Evolutionary conservation across 2,888 invertebrate genomes (phyloP).

Genomic region (Meloe dianella): DNA sequence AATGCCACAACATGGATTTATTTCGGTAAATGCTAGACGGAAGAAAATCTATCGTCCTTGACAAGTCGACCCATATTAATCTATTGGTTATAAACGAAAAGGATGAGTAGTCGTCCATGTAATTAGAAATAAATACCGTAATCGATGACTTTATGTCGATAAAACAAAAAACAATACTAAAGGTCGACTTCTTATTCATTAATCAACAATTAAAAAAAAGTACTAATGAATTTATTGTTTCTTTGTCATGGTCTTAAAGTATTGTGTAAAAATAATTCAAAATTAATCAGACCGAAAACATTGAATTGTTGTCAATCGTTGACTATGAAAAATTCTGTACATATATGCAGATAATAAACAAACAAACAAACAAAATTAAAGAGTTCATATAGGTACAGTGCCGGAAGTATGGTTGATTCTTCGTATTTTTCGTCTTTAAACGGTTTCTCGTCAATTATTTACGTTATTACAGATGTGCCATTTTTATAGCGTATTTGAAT

Average conservation of each 20-base stretch:
- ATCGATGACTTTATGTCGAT: no score
- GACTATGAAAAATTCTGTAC: slow-evolving; percentile 10
- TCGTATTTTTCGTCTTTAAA: background rate
- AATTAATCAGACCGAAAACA: slow-evolving; percentile 24
- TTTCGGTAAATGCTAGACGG: slow-evolving; percentile 2
- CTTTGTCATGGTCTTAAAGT: background rate
- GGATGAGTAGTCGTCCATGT: slow-evolving; percentile 20
- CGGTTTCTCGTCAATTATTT: slow-evolving; percentile 8
- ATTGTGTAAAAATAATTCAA: background rate
- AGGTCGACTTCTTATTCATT: background rate
- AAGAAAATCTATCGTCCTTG: slow-evolving; percentile 3
- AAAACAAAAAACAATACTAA: background rate
- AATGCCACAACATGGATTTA: background rate
- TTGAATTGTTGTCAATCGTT: slow-evolving; percentile 25
- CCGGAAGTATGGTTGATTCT: background rate
- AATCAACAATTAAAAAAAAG: background rate
- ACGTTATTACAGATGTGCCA: background rate
- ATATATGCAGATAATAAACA: background rate
- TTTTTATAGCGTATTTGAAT: background rate
- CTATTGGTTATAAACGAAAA: background rate
- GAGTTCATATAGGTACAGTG: background rate
- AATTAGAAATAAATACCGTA: slow-evolving; percentile 29
- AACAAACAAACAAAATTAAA: no score
- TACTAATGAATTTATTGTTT: background rate
- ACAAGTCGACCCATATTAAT: background rate